A percentile compares a stretch with the other conserved stretches of the same genome.
phyloP scores from a whole-genome alignment of 2,797 vertebrate genomes.

The Babyrousa celebensis region DNA sequence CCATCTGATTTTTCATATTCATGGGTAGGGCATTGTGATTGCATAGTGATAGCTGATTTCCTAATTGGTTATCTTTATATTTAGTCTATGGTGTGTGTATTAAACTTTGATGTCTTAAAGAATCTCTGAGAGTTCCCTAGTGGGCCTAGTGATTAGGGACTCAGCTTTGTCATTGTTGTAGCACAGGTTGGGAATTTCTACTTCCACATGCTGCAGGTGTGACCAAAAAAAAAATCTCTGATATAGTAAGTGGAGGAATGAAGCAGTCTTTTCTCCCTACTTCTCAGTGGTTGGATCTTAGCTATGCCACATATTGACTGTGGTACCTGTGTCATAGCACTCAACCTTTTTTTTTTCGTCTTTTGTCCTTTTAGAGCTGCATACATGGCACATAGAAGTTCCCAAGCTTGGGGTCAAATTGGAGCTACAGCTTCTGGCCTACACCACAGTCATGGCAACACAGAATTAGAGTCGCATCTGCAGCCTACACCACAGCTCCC shows the following conservation, averaged over 20 bases:
- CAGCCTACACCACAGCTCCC: too few species aligned
- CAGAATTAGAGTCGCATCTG: too few species aligned
- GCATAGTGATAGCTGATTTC: neutral
- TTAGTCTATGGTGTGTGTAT: neutral
- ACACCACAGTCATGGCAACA: too few species aligned
- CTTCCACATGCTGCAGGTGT: too few species aligned
- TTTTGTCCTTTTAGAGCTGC: too few species aligned
- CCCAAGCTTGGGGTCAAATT: too few species aligned
- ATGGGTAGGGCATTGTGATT: neutral
- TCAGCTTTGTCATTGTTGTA: too few species aligned
- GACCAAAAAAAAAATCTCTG: neutral
- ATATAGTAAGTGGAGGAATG: neutral
- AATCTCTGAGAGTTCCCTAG: neutral
- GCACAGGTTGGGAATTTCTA: too few species aligned
- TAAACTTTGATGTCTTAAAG: slow-evolving; percentile 8
- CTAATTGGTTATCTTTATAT: neutral
- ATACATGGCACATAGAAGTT: too few species aligned
- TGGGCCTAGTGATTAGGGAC: too few species aligned
- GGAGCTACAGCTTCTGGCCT: too few species aligned
- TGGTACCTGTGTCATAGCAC: neutral
- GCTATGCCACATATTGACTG: neutral
- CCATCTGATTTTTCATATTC: slow-evolving; percentile 26
- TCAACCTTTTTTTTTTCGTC: neutral
- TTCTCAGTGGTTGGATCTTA: neutral
- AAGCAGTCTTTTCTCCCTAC: neutral